phyloP scores from a whole-genome alignment of 2,888 invertebrate genomes.

The Ophion costatus region DNA sequence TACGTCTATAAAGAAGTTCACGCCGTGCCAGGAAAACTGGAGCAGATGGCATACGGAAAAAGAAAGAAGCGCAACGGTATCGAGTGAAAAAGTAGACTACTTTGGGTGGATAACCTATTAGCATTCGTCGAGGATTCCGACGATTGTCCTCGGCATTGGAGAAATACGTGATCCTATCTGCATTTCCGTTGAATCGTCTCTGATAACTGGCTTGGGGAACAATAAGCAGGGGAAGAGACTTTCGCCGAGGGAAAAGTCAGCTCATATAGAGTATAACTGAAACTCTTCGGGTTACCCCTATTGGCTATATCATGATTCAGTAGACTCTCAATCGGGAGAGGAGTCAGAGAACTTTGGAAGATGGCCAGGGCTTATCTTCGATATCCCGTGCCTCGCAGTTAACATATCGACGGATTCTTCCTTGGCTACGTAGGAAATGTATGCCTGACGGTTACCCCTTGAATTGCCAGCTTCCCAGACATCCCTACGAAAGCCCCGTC shows the following conservation, averaged over 20 bases:
- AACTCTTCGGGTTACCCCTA: constrained; percentile 46
- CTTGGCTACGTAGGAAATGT: constrained; percentile 56
- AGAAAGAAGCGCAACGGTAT: constrained; percentile 5
- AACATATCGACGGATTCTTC: constrained; percentile 61
- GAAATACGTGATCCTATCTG: constrained; percentile 35
- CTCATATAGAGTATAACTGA: constrained; percentile 54
- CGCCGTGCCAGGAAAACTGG: constrained; percentile 6
- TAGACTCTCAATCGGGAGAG: constrained; percentile 36
- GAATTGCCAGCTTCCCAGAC: constrained; percentile 48
- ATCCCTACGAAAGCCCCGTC: not conserved
- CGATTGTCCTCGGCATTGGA: constrained; percentile 24
- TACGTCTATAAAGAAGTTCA: not conserved
- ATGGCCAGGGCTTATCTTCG: constrained; percentile 64
- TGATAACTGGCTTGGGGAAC: constrained; percentile 16
- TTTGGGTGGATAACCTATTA: constrained; percentile 50
- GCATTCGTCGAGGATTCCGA: constrained; percentile 32
- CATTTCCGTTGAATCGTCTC: constrained; percentile 37
- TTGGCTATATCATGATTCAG: constrained; percentile 33
- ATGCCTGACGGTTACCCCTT: constrained; percentile 56
- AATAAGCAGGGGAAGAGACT: constrained; percentile 5
- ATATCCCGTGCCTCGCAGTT: constrained; percentile 60
- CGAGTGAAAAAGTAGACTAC: constrained; percentile 28
- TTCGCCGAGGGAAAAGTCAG: constrained; percentile 19
- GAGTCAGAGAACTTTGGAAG: constrained; percentile 58
- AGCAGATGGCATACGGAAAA: constrained; percentile 24